phyloP scores from a whole-genome alignment of 2,888 invertebrate genomes.

The Rhamphomyia laevipes region DNA sequence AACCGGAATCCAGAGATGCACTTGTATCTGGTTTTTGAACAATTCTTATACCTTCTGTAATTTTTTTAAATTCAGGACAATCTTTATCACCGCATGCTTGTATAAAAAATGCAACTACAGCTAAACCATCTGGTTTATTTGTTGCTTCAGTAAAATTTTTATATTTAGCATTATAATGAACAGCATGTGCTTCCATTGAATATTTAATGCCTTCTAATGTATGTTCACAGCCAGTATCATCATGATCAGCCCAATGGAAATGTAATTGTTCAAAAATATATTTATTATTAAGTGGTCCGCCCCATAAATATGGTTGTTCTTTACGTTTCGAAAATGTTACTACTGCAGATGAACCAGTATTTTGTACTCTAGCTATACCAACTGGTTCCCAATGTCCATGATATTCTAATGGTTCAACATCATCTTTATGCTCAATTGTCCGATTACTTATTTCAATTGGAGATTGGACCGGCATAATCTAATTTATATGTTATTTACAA shows the following conservation, averaged over 20 bases:
- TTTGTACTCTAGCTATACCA: constrained; percentile 34
- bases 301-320: constrained; percentile 46
- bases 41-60: constrained; percentile 42
- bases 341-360: constrained; percentile 41
- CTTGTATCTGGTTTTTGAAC: constrained; percentile 34
- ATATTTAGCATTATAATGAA: constrained; percentile 64
- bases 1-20: constrained; percentile 36
- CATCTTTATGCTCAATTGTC: constrained; percentile 35
- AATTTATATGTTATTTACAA: background rate
- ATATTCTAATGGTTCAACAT: constrained; percentile 36
- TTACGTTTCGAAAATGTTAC: constrained; percentile 48
- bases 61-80: constrained; percentile 44
- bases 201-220: constrained; percentile 61
- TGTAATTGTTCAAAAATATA: constrained; percentile 67
- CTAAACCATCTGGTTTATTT: constrained; percentile 56
- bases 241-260: constrained; percentile 69
- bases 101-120: constrained; percentile 57
- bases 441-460: constrained; percentile 37
- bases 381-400: constrained; percentile 38
- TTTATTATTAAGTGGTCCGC: constrained; percentile 51
- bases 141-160: constrained; percentile 50
- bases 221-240: constrained; percentile 68
- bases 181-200: constrained; percentile 68
- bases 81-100: constrained; percentile 48
- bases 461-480: constrained; percentile 35